Evolutionary conservation across 2,113 vertebrate genomes (phyloP), one percentile per base, ranked within the genome.

Genomic region (Paradisaea rubra): DNA sequence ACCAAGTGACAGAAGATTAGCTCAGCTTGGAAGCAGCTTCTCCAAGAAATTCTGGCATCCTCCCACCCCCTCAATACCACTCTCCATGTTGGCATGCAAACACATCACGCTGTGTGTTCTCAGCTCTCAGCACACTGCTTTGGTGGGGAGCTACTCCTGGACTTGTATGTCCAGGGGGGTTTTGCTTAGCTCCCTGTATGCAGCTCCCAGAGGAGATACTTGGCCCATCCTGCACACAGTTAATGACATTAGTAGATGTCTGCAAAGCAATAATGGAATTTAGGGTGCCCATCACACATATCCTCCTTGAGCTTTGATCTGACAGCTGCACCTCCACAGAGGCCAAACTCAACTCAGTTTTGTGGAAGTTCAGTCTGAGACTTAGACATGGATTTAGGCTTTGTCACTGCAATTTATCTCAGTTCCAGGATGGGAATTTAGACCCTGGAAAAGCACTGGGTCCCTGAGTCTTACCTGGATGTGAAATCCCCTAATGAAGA

Each of bases 211-310:
- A 68, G 66, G 49, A 57, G 37, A 76, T 31, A 15, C 12, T 42
- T 27, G 33, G 70, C 42, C 91, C 80, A 30, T n/a, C 41, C 69
- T 60, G 45, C 69, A 49, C 1, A 0, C 59, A 56, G 39, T 28
- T 63, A 89, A 69, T 52, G 42, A 27, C 7, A 59, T 49, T 41
- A 60, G 39, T 11, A 77, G 47, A 72, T 2, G 5, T 31, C 47
- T 89, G 28, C 41, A 82, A 73, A 86, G 52, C 47, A 80, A 35
- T 92, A 56, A 86, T n/a, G 59, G 54, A 86, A 54, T 73, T 95
- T 37, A 77, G 33, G 66, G 76, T 47, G 80, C 47, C 47, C 63
- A 63, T 60, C 42, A 47, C 39, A 72, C 6, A 0, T 7, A 6
- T 69, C 11, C 54, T 89, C 42, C 42, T 23, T 30, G 33, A 87